A percentile compares a stretch with the other conserved stretches of the same genome.
These are phyloP conservation scores for Hemitrygon akajei DNA, from an alignment of 2,797 vertebrate genomes.

Conservation along the genomic window DNA sequence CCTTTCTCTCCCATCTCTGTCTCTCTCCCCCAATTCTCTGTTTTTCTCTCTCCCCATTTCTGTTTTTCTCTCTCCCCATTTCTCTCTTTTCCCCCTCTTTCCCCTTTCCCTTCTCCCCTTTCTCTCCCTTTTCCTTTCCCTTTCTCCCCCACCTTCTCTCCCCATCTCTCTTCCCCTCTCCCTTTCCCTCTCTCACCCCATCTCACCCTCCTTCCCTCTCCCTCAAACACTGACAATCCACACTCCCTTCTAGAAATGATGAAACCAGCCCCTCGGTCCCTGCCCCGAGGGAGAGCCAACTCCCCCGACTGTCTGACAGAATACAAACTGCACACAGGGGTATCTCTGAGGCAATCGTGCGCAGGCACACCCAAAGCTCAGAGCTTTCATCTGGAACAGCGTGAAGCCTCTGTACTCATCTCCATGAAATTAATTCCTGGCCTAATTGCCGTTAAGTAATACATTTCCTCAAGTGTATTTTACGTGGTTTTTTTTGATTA, in stretches of 20 bases:
- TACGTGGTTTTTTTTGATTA: background rate
- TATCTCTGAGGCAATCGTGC: background rate
- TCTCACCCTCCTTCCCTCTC: background rate
- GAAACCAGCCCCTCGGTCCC: no score
- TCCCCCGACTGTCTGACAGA: background rate
- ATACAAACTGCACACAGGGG: background rate
- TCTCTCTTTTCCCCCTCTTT: background rate
- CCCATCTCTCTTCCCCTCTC: no score
- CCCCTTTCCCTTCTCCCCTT: no score
- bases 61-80: no score
- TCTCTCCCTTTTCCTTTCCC: no score
- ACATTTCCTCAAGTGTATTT: background rate
- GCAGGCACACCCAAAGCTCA: background rate
- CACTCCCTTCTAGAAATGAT: no score
- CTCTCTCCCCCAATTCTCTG: no score
- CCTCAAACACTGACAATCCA: background rate
- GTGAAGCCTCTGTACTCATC: background rate
- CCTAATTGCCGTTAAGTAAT: background rate
- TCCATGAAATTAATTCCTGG: background rate
- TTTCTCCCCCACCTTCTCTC: no score
- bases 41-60: no score
- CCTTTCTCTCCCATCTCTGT: no score
- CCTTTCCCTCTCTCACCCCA: no score
- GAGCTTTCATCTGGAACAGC: background rate
- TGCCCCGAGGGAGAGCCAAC: no score